Conservation (phyloP, 2,113 vertebrate genomes). For the Scytalopus superciliaris region DNA sequence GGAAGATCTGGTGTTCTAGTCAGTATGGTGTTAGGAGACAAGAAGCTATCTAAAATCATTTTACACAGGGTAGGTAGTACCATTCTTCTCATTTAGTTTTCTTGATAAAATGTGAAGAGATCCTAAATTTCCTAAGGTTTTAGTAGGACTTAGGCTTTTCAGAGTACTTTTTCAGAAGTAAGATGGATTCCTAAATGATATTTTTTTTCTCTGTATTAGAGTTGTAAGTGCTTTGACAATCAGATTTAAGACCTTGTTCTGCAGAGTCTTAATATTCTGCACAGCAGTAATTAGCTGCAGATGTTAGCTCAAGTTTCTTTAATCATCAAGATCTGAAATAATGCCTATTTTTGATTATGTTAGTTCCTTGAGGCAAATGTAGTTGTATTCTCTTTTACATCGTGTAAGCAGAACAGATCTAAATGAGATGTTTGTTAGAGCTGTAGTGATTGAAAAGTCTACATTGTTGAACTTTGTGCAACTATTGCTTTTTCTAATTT, state of each 20-base stretch:
- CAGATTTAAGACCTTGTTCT: background rate
- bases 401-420: background rate
- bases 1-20: background rate
- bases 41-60: background rate
- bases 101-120: background rate
- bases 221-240: background rate
- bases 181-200: background rate
- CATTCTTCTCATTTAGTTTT: background rate
- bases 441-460: background rate
- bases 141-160: background rate
- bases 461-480: background rate
- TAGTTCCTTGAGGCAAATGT: background rate
- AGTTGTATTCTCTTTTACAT: background rate
- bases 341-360: background rate
- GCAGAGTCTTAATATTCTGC: background rate
- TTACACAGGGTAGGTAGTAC: background rate
- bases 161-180: background rate
- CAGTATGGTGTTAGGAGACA: background rate
- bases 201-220: background rate
- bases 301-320: conserved; percentile 10
- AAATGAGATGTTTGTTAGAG: background rate
- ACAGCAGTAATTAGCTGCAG: background rate
- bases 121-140: background rate
- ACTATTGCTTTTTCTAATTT: background rate
- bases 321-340: background rate